Evolutionary conservation across 1,140 invertebrate genomes (phyloP).

Genomic region (Ganaspis sp.): DNA sequence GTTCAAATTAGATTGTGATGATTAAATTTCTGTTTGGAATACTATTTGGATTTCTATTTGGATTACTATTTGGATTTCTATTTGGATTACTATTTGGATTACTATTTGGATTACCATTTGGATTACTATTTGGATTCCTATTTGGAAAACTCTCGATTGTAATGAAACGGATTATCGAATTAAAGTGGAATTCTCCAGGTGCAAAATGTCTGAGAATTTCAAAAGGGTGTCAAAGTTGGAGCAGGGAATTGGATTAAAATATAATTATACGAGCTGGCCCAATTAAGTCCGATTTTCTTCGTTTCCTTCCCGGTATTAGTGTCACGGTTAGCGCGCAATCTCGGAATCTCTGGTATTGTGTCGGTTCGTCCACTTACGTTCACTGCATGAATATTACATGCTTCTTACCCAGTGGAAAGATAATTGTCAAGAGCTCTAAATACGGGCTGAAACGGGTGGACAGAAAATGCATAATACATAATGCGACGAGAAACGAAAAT

Average conservation of each 20-base stretch:
- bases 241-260: slow-evolving; percentile 44
- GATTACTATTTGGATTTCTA: too few relatives aligned
- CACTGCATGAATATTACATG: slow-evolving; percentile 75
- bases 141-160: too few relatives aligned
- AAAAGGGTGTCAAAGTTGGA: not conserved
- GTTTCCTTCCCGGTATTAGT: slow-evolving; percentile 74
- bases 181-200: not conserved
- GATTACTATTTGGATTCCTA: too few relatives aligned
- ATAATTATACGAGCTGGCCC: slow-evolving; percentile 67
- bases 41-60: too few relatives aligned
- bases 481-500: slow-evolving; percentile 69
- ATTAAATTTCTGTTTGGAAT: too few relatives aligned
- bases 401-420: slow-evolving; percentile 75
- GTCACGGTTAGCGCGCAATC: slow-evolving; percentile 76
- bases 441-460: slow-evolving; percentile 68
- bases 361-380: slow-evolving; percentile 68
- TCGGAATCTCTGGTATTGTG: slow-evolving; percentile 72
- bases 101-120: too few relatives aligned
- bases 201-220: not conserved
- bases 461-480: slow-evolving; percentile 73
- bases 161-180: too few relatives aligned
- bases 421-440: slow-evolving; percentile 76
- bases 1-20: too few relatives aligned
- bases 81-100: too few relatives aligned
- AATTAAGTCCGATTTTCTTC: slow-evolving; percentile 74